Percentiles rank a stretch among this genome's conserved stretches.
Conservation (phyloP, 1,140 invertebrate genomes). For the Carposina sasakii region DNA sequence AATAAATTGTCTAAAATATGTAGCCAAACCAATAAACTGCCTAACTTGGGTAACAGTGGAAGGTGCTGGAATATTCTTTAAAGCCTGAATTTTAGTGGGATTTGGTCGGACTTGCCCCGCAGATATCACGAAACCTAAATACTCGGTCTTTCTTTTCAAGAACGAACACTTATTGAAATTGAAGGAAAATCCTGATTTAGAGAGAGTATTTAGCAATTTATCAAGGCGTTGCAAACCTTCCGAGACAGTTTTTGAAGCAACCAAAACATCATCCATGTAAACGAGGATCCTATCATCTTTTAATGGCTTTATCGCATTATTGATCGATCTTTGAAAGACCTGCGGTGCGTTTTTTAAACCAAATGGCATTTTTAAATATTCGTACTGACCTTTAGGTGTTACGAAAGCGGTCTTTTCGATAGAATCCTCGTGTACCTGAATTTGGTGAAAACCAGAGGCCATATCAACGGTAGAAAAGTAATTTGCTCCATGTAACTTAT, state of each 20-base stretch:
- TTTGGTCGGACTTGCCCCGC: conserved; percentile 20
- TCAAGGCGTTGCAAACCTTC: conserved; percentile 21
- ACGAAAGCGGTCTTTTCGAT: conserved; percentile 39
- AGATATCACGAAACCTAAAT: conserved; percentile 19
- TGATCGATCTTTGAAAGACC: conserved; percentile 39
- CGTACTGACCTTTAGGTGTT: conserved; percentile 37
- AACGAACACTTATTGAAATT: conserved; percentile 33
- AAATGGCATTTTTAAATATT: conserved; percentile 33
- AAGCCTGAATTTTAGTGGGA: conserved; percentile 22
- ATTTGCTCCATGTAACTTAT: conserved; percentile 22
- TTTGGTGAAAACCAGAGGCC: conserved; percentile 60
- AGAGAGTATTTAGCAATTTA: conserved; percentile 15
- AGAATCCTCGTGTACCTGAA: conserved; percentile 32
- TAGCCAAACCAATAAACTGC: conserved; percentile 31
- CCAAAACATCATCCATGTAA: conserved; percentile 30
- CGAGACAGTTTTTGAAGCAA: conserved; percentile 15
- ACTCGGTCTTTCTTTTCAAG: conserved; percentile 24
- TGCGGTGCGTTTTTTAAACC: conserved; percentile 22
- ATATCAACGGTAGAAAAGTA: conserved; percentile 43
- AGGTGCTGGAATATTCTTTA: conserved; percentile 24
- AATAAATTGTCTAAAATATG: conserved; percentile 41
- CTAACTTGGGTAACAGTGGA: conserved; percentile 31
- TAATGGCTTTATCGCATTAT: conserved; percentile 13
- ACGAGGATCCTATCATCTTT: conserved; percentile 10
- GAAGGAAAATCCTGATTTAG: conserved; percentile 27